These are phyloP conservation scores for Trypoxylon attenuatum DNA, from an alignment of 2,888 invertebrate genomes.

Conservation along the genomic window DNA sequence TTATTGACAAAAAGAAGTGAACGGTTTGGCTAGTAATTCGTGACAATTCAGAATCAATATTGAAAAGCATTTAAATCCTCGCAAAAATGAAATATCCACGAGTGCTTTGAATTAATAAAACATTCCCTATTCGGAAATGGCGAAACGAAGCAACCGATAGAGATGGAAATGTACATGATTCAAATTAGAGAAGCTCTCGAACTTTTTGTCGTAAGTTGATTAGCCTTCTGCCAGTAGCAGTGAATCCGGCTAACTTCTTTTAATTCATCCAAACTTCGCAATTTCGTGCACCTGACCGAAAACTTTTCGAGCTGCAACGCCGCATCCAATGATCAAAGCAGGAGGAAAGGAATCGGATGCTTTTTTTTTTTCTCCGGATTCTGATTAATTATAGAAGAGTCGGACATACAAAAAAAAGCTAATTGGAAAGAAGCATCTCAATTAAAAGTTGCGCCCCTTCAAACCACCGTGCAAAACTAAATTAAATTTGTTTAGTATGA, in stretches of 20 bases:
- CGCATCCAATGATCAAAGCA: slow-evolving; percentile 9
- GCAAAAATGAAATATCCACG: background rate
- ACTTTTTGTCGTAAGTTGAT: slow-evolving; percentile 17
- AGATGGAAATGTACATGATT: slow-evolving; percentile 11
- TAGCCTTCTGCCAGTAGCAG: background rate
- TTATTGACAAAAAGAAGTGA: too few relatives aligned
- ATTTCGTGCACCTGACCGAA: background rate
- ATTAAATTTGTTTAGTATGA: background rate
- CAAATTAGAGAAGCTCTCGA: slow-evolving; percentile 1
- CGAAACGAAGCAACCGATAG: background rate
- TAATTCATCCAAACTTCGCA: slow-evolving; percentile 15
- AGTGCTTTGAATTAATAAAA: background rate
- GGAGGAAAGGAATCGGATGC: background rate
- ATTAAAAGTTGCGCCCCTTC: background rate
- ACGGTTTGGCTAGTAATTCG: too few relatives aligned
- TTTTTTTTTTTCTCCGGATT: background rate
- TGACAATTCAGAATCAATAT: background rate
- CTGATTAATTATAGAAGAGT: slow-evolving; percentile 18
- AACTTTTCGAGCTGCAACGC: slow-evolving; percentile 13
- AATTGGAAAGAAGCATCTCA: background rate
- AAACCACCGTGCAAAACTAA: background rate
- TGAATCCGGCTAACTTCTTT: slow-evolving; percentile 5
- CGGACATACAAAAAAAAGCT: slow-evolving; percentile 3
- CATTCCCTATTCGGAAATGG: background rate
- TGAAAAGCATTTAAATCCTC: background rate